A percentile compares a stretch with the other conserved stretches of the same genome.
phyloP scores from a whole-genome alignment of 2,888 invertebrate genomes.

The Epicampocera succincta region DNA sequence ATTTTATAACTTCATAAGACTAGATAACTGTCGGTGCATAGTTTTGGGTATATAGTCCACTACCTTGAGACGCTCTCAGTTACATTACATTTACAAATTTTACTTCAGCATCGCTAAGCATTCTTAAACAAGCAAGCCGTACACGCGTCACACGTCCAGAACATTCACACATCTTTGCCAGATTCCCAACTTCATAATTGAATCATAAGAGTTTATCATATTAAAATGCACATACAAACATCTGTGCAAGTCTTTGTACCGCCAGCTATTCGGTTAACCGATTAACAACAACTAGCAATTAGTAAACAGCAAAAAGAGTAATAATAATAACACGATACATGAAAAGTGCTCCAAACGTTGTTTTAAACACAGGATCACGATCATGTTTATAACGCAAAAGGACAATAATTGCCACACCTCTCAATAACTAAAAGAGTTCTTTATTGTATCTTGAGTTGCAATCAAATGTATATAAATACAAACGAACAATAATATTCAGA shows the following conservation, averaged over 20 bases:
- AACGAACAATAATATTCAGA: not conserved
- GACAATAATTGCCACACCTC: slow-evolving; percentile 41
- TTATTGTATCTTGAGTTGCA: not conserved
- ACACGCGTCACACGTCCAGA: too few species aligned
- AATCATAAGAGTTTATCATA: not conserved
- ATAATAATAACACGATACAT: not conserved
- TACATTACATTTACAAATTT: too few species aligned
- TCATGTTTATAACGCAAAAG: slow-evolving; percentile 25
- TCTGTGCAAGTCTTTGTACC: too few species aligned
- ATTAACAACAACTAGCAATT: slow-evolving; percentile 20
- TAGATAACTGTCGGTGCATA: too few species aligned
- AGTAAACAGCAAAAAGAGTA: not conserved
- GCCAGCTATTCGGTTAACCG: slow-evolving; percentile 26
- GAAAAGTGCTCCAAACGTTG: not conserved
- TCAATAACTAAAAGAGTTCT: not conserved
- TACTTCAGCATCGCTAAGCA: too few species aligned
- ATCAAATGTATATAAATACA: not conserved
- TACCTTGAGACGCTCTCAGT: too few species aligned
- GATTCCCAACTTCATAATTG: not conserved
- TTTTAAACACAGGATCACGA: slow-evolving; percentile 7
- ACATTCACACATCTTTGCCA: too few species aligned
- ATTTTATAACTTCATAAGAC: too few species aligned
- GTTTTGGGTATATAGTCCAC: too few species aligned
- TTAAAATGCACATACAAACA: not conserved
- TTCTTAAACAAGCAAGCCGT: too few species aligned